Conservation (phyloP, 2,888 invertebrate species). For the Drosophila longiperda region DNA sequence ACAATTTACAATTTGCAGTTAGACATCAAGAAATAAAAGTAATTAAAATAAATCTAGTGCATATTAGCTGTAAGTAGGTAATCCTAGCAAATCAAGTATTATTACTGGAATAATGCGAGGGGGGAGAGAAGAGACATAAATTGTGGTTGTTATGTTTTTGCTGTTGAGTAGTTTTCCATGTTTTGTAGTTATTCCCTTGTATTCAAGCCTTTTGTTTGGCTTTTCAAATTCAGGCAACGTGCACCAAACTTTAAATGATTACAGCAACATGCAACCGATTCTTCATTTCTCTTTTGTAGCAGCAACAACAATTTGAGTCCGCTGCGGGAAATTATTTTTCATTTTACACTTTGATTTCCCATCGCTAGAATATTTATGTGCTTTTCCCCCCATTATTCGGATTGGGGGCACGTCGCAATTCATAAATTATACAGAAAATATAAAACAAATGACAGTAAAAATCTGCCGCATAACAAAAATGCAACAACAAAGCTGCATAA, state of each 20-base stretch:
- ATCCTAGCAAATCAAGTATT: slow-evolving; percentile 29
- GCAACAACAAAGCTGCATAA: not conserved
- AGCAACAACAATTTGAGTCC: slow-evolving; percentile 19
- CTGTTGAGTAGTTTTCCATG: slow-evolving; percentile 66
- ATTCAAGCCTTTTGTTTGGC: slow-evolving; percentile 45
- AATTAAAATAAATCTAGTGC: slow-evolving; percentile 17
- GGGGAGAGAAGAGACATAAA: slow-evolving; percentile 1
- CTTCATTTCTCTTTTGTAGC: slow-evolving; percentile 4
- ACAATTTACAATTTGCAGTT: slow-evolving; percentile 5
- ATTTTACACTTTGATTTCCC: slow-evolving; percentile 54
- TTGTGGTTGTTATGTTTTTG: slow-evolving; percentile 22
- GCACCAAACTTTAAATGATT: slow-evolving; percentile 46
- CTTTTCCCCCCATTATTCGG: slow-evolving; percentile 5
- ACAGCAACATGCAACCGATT: slow-evolving; percentile 46
- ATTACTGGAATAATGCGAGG: slow-evolving; percentile 14
- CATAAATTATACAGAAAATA: slow-evolving; percentile 59
- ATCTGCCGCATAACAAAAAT: slow-evolving; percentile 11
- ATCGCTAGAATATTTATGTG: slow-evolving; percentile 14
- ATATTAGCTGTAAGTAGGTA: slow-evolving; percentile 43
- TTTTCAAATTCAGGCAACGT: slow-evolving; percentile 44
- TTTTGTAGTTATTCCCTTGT: slow-evolving; percentile 43
- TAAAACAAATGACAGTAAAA: slow-evolving; percentile 38
- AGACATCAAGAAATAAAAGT: slow-evolving; percentile 17
- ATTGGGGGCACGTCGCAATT: slow-evolving; percentile 27
- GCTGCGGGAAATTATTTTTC: slow-evolving; percentile 50